Evolutionary conservation across 2,113 vertebrate genomes (phyloP).

Genomic region (Triplophysa tibetana): DNA sequence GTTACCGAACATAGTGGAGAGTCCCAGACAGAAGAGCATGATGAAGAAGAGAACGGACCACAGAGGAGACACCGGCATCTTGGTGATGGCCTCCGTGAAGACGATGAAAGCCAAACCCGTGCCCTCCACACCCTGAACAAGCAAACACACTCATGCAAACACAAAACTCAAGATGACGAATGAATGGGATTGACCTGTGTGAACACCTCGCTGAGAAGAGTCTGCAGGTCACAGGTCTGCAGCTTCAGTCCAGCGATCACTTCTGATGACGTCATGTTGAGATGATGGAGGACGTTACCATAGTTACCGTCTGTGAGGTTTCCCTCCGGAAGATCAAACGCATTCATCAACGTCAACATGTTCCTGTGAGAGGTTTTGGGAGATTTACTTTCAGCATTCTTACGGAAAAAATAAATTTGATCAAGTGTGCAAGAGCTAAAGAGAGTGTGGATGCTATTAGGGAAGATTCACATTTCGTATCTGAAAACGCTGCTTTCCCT

Average conservation of each 20-base stretch:
- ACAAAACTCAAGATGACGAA: background rate
- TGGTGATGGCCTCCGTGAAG: conserved; percentile 96
- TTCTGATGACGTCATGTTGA: conserved; percentile 65
- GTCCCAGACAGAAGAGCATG: conserved; percentile 98
- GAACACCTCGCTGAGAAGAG: conserved; percentile 70
- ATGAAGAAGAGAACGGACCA: conserved; percentile 95
- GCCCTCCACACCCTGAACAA: conserved; percentile 87
- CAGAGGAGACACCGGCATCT: conserved; percentile 88
- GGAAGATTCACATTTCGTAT: too few relatives aligned
- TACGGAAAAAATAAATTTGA: too few relatives aligned
- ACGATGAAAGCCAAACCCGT: conserved; percentile 95
- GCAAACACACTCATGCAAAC: background rate
- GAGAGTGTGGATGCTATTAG: too few relatives aligned
- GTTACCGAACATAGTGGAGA: conserved; percentile 97
- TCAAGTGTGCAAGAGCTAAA: too few relatives aligned
- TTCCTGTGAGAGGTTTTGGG: conserved; percentile 60
- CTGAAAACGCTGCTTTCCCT: too few relatives aligned
- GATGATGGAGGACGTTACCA: background rate
- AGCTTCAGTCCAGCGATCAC: conserved; percentile 55
- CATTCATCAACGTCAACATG: conserved; percentile 66
- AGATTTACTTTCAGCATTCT: too few relatives aligned
- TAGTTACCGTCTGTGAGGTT: conserved; percentile 71
- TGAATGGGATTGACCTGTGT: background rate
- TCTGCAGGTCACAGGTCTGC: conserved; percentile 63
- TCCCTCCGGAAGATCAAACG: conserved; percentile 66